Percentiles rank a stretch among this genome's conserved stretches.
Evolutionary conservation across 2,888 invertebrate species (phyloP).

Genomic region (Mythimna lalbum): DNA sequence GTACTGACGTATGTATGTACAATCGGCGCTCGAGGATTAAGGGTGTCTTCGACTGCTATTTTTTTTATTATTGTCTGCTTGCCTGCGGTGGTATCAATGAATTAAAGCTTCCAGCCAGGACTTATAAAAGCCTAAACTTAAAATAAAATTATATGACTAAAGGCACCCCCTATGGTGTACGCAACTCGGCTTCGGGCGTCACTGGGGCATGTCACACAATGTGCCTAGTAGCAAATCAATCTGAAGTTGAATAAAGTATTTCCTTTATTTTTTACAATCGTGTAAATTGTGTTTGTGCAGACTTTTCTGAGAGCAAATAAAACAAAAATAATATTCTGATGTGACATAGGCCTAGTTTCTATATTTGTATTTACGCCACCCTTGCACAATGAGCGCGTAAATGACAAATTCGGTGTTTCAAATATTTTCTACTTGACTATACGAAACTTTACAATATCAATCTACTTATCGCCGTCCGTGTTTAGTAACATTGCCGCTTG

Average conservation of each 20-base stretch:
- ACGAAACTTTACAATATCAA: slow-evolving; percentile 71
- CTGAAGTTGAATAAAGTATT: not conserved
- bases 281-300: not conserved
- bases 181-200: too few relatives aligned
- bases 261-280: not conserved
- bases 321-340: not conserved
- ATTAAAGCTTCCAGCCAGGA: too few relatives aligned
- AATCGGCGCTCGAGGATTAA: too few relatives aligned
- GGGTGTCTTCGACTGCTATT: too few relatives aligned
- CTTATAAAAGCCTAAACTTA: too few relatives aligned
- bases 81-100: too few relatives aligned
- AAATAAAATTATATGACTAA: too few relatives aligned
- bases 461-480: slow-evolving; percentile 66
- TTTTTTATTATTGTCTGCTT: too few relatives aligned
- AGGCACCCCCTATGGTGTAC: too few relatives aligned
- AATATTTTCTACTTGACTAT: slow-evolving; percentile 64
- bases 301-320: not conserved
- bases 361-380: slow-evolving; percentile 48
- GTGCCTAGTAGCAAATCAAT: not conserved
- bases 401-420: slow-evolving; percentile 66
- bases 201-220: too few relatives aligned
- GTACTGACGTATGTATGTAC: too few relatives aligned
- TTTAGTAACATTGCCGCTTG: slow-evolving; percentile 83
- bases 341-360: slow-evolving; percentile 30
- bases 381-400: slow-evolving; percentile 60